These are phyloP conservation scores for Lineus longissimus DNA, from an alignment of 1,140 invertebrate genomes.

Conservation along the genomic window DNA sequence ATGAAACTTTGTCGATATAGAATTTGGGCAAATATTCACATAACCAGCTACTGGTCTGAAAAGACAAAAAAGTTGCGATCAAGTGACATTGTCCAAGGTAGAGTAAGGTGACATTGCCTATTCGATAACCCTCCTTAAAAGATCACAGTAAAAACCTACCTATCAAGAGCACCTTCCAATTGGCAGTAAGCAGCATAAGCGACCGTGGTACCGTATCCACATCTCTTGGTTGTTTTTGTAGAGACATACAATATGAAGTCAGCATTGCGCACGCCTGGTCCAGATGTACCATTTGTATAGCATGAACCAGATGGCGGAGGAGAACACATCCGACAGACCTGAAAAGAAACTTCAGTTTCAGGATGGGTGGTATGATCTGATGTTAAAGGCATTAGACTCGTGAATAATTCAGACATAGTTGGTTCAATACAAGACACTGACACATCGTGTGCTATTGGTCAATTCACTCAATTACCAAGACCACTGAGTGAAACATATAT, in stretches of 20 bases:
- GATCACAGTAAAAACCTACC: too few relatives aligned
- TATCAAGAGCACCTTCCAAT: constrained; percentile 85
- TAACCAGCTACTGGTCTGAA: constrained; percentile 94
- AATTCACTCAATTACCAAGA: too few relatives aligned
- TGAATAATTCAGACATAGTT: too few relatives aligned
- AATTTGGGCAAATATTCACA: constrained; percentile 95
- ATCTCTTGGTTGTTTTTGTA: constrained; percentile 85
- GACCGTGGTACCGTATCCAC: constrained; percentile 75
- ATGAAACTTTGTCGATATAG: constrained; percentile 86
- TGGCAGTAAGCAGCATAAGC: constrained; percentile 99
- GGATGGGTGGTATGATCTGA: background rate
- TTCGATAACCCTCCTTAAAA: too few relatives aligned
- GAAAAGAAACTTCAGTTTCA: constrained; percentile 2
- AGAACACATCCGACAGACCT: constrained; percentile 34
- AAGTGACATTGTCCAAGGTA: background rate
- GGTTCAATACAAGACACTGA: too few relatives aligned
- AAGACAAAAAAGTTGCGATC: constrained; percentile 32
- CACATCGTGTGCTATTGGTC: too few relatives aligned
- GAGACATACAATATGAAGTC: constrained; percentile 98
- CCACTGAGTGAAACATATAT: too few relatives aligned
- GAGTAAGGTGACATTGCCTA: too few relatives aligned
- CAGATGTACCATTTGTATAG: constrained; percentile 43
- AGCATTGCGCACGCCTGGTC: constrained; percentile 74
- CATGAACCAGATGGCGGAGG: constrained; percentile 6
- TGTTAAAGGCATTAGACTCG: background rate